Evolutionary conservation across 2,888 invertebrate species (phyloP), one percentile per base, ranked within the genome.

Genomic region (Cotesia congregata): DNA sequence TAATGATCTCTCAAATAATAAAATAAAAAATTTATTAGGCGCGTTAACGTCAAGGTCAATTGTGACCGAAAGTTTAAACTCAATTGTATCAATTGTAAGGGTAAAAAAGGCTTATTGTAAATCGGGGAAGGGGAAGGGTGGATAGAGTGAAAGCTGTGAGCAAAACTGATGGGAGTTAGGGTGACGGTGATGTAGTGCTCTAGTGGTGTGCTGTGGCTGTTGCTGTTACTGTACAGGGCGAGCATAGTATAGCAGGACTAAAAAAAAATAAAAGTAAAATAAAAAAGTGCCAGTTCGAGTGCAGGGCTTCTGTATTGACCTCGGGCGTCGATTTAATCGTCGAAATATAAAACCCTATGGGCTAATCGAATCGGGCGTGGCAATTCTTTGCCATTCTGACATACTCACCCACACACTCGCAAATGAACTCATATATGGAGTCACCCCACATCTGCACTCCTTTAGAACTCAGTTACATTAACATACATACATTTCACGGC

Each of bases 361-460:
- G 17, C 68, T 74, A 74, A 74, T 74, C 61, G 74, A 74, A 67
- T 74, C 61, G 74, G 74, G 74, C 67, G 74, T 74, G 74, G 74
- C 68, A 68, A 74, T 59, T 67, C 74, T 67, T 68, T 38, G 20
- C 30, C 40, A 60, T 39, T 60, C 65, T 17, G 62, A 17, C 17
- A 61, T 50, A 61, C 40, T 1, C 38, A 67, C 9, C 41, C 30
- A 69, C 69, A 20, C 30, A 15, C 20, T 4, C 70, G n/a, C n/a
- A 40, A 20, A 30, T 15, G 41, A 17, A 50, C 65, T 41, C 17
- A 30, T 38, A n/a, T 64, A 62, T n/a, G 15, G 64, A 62, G 38
- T 15, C 9, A 20, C 30, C 30, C 30, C 3, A 30, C 30, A 30
- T 30, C 30, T 30, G 30, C 3, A 30, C 30, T 30, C 30, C 30